These are phyloP conservation scores for Lingula anatina DNA, from an alignment of 2,888 invertebrate genomes.

Conservation along the genomic window DNA sequence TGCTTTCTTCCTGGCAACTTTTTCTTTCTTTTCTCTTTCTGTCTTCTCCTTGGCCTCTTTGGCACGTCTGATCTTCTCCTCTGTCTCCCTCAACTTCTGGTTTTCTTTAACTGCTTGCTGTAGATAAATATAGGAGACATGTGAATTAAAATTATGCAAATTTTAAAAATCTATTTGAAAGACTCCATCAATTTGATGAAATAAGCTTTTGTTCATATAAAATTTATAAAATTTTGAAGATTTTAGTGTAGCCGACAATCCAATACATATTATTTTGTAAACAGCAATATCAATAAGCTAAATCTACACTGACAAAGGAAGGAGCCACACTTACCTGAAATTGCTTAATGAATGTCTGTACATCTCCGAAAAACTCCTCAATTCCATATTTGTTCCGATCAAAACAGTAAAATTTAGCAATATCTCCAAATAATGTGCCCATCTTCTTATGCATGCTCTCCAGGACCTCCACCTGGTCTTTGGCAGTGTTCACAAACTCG, in stretches of 20 bases:
- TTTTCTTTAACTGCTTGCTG: slow-evolving; percentile 81
- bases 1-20: slow-evolving; percentile 55
- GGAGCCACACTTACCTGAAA: slow-evolving; percentile 63
- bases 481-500: slow-evolving; percentile 70
- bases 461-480: slow-evolving; percentile 80
- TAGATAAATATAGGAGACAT: slow-evolving; percentile 2
- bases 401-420: slow-evolving; percentile 87
- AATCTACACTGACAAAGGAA: no score
- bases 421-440: slow-evolving; percentile 75
- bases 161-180: no score
- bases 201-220: no score
- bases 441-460: slow-evolving; percentile 92
- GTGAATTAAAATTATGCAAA: no score
- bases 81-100: slow-evolving; percentile 72
- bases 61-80: slow-evolving; percentile 77
- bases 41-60: slow-evolving; percentile 79
- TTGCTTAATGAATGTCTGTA: slow-evolving; percentile 89
- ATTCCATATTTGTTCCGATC: slow-evolving; percentile 88
- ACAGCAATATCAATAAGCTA: no score
- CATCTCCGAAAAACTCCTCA: slow-evolving; percentile 92
- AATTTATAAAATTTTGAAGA: no score
- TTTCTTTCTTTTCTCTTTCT: slow-evolving; percentile 72
- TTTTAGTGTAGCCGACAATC: no score
- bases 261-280: no score
- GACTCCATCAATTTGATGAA: no score